A percentile compares a stretch with the other conserved stretches of the same genome.
Conservation (phyloP, 2,797 vertebrate species). For the Simalia tracyae region DNA sequence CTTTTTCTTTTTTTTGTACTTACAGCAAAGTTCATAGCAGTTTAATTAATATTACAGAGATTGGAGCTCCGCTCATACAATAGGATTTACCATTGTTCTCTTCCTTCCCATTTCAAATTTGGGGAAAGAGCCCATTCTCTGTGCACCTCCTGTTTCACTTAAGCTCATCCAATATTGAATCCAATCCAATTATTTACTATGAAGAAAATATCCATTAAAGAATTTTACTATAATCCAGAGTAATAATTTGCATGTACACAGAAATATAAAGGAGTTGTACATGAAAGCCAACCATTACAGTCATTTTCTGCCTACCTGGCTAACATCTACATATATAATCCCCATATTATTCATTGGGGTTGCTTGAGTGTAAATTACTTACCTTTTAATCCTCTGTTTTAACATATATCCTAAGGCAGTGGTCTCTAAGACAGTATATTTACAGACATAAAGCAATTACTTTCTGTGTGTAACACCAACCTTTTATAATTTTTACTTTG, state of each 20-base stretch:
- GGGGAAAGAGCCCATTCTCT: background rate
- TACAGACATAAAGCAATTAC: constrained; percentile 10
- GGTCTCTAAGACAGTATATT: constrained; percentile 11
- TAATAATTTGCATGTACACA: background rate
- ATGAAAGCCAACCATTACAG: rapidly evolving
- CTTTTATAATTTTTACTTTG: constrained; percentile 39
- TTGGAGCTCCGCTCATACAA: background rate
- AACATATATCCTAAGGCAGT: background rate
- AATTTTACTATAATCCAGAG: background rate
- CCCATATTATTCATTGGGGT: background rate
- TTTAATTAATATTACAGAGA: background rate
- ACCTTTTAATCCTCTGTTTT: background rate
- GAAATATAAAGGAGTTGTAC: background rate
- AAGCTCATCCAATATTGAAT: background rate
- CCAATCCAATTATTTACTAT: background rate
- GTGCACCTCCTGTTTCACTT: background rate
- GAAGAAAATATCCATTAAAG: background rate
- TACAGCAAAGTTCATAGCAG: background rate
- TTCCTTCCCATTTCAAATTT: background rate
- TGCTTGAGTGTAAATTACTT: background rate
- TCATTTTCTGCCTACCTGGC: rapidly evolving
- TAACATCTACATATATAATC: background rate
- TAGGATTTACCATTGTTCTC: background rate
- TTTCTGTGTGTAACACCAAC: background rate
- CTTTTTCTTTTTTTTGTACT: background rate